Evolutionary conservation across 2,888 invertebrate species (phyloP), one percentile per base, ranked within the genome.

Genomic region (Drosophila limbata): DNA sequence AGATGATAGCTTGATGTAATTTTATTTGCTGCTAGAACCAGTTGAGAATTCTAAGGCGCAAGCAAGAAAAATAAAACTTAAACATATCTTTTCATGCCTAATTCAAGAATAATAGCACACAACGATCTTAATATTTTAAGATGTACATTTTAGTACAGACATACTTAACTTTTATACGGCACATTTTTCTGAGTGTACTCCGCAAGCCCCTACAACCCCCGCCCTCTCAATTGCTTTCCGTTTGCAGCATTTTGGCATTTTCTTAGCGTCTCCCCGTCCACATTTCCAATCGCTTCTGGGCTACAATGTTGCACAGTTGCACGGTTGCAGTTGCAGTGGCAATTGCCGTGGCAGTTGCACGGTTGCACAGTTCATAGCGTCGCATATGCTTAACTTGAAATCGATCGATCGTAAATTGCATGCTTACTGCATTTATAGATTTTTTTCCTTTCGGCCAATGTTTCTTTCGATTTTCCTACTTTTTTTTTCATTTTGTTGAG

Each of bases 371-470:
- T 63, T 13, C 15, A 51, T 13, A 66, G 68, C 51, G 6, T 52
- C 84, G 81, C 84, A 90, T 86, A 82, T 86, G 79, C 81, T 91
- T 84, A 82, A 80, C 83, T 84, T 77, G 79, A 83, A 84, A 88
- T 88, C 83, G 90, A 90, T 90, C 78, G 84, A 79, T 90, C 89
- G 89, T 91, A 90, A 91, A 90, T 90, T 89, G 82, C 79, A 61
- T 70, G 65, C 74, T 81, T 86, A 86, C 75, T 79, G 76, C 84
- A 76, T 73, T 87, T 84, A 75, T 77, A 65, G 73, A 68, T 70
- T 77, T 57, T 61, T 68, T 53, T 42, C 60, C 39, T 50, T 37
- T 33, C 40, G 59, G 40, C 60, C 21, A 60, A 25, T 55, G 53
- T n/a, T 28, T 17, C 51, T 50, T 40, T 13, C 25, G 10, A 48